Base-by-base conservation (phyloP, 2,888 invertebrate genomes). In the Leucoptera coffeella region DNA sequence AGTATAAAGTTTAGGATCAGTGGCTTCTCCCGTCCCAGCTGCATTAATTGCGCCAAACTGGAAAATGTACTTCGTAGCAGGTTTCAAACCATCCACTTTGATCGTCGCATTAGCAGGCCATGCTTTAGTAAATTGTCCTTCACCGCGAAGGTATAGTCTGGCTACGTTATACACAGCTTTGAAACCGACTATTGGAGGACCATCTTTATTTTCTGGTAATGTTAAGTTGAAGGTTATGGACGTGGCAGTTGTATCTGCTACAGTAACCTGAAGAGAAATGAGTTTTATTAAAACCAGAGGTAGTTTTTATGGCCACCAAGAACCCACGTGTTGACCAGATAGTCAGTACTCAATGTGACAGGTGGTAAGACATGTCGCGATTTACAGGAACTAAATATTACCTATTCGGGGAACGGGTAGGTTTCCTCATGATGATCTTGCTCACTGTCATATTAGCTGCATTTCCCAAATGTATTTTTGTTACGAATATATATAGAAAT, bases 101-200 rank as follows among this genome's bases (percentile, higher is more conserved):
- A 40, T 57, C 1, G 51, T 48, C 27, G 50, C 43, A 4, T 50
- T 47, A 4, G 44, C 29, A 17, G 59, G 45, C 64, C 67, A 69
- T 12, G 61, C 64, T 29, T 64, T 46, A 29, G 57, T 61, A 1
- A n/a, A n/a, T 35, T 37, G 17, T 67, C 64, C 12, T 64, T 59
- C 30, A 53, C 37, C 6, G 59, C 62, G 3, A 54, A 33, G 6
- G 51, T 42, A 25, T 50, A 65, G 30, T 50, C 57, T 1, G 40
- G 32, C 31, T 27, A 47, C 43, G 14, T 69, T 65, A 27, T 67
- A 69, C 32, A 57, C 56, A 0, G 58, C 50, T 5, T 43, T 49
- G 31, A 43, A 59, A 1, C 60, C 67, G 12, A 49, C 38, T 4
- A 62, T 36, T 1, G 39, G 31, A 4, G 64, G 64, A 0, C 54